Percentiles rank a stretch among this genome's conserved stretches.
These are phyloP conservation scores for Callithrix jacchus DNA, from an alignment of 2,113 vertebrate genomes.

Conservation along the genomic window DNA sequence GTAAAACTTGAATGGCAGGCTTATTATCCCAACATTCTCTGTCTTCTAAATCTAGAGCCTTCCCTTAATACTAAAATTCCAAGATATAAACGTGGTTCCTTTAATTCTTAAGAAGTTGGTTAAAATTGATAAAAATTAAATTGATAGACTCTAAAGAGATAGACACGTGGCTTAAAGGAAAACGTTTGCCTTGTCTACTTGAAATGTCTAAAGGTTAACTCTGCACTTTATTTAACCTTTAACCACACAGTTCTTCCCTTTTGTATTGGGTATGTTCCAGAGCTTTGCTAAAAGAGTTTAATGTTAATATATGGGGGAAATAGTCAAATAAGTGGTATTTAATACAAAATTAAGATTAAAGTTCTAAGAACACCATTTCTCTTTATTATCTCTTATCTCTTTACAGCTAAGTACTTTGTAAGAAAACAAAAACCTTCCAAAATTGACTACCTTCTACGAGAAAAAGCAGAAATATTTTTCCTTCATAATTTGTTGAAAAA, in stretches of 20 bases:
- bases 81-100: not conserved
- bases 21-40: slow-evolving; percentile 15
- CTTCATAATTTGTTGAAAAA: slow-evolving; percentile 40
- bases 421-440: slow-evolving; percentile 41
- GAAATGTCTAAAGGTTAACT: slow-evolving; percentile 62
- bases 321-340: slow-evolving; percentile 54
- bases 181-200: slow-evolving; percentile 62
- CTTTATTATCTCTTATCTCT: slow-evolving; percentile 37
- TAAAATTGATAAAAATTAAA: slow-evolving; percentile 64
- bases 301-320: slow-evolving; percentile 54
- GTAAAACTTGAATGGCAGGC: not conserved
- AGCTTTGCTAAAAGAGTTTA: slow-evolving; percentile 63
- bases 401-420: not conserved
- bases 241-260: slow-evolving; percentile 40
- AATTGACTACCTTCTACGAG: not conserved
- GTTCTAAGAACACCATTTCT: not conserved
- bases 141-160: not conserved
- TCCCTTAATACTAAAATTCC: slow-evolving; percentile 23
- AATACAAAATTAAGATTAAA: slow-evolving; percentile 49
- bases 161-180: slow-evolving; percentile 52
- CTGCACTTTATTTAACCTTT: slow-evolving; percentile 72
- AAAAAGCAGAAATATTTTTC: slow-evolving; percentile 20
- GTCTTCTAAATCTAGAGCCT: not conserved
- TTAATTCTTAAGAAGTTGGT: slow-evolving; percentile 42
- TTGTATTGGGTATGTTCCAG: slow-evolving; percentile 50